Evolutionary conservation across 2,113 vertebrate species (phyloP), one percentile per base, ranked within the genome.

Genomic region (Eleginops maclovinus): DNA sequence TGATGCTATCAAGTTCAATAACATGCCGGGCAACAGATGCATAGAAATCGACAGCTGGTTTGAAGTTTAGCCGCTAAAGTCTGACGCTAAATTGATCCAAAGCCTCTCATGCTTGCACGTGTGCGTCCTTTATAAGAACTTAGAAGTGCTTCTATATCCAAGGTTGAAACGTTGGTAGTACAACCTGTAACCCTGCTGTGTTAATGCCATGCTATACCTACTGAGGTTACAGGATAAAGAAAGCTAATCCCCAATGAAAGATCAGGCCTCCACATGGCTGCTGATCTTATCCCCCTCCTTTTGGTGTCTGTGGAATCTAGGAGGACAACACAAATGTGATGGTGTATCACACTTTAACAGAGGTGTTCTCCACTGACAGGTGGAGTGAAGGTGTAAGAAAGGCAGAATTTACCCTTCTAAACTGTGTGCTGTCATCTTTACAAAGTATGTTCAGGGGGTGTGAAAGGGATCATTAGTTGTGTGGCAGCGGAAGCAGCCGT

Each of bases 391-490:
- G 86, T 88, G 74, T 63, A 77, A 75, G 86, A 86, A 88, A 88
- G 87, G 61, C 79, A 73, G 84, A 71, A 81, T 92, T 91, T 85
- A 82, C 86, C 88, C 86, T 86, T 75, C 83, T 92, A 90, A 94
- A 93, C 85, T 87, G 83, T 77, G 79, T 40, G 75, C 91, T 92
- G 92, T 94, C 93, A 92, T 93, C 90, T 92, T 93, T 92, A 93
- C 88, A 92, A 91, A 91, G 90, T 91, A 85, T 89, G 89, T 90
- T 90, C 91, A 88, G 83, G 75, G 81, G 81, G 91, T 91, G 91
- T 92, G 93, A 93, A 94, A 91, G 83, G 91, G 89, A 93, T 92
- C 93, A 93, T 94, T 94, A 94, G 91, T 92, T 85, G 91, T 87
- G 89, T 88, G 85, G 91, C 87, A 90, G 88, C 49, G 83, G 90